A percentile compares a stretch with the other conserved stretches of the same genome.
These are phyloP conservation scores for Anthopleura sola DNA, from an alignment of 64 coral and sea anemone species.

Conservation along the genomic window DNA sequence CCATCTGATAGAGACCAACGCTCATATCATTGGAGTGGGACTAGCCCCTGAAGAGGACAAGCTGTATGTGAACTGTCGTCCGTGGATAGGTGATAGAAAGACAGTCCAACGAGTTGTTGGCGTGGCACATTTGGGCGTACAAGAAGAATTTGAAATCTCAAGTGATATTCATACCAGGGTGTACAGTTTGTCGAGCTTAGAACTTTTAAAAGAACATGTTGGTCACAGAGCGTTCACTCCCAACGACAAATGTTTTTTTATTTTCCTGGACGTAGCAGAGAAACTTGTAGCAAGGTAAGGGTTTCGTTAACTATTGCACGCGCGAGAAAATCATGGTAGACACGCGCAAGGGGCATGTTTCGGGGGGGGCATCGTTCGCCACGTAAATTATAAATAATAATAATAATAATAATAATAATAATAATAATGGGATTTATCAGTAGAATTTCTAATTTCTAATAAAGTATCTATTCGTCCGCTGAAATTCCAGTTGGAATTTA, in stretches of 20 bases:
- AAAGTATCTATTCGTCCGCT: no score
- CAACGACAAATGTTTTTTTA: constrained; percentile 82
- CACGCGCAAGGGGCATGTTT: no score
- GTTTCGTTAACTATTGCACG: no score
- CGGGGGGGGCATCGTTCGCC: no score
- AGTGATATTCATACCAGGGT: constrained; percentile 51
- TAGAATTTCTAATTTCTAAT: no score
- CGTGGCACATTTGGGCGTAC: neutral
- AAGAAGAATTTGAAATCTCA: constrained; percentile 50
- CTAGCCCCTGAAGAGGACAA: constrained; percentile 63
- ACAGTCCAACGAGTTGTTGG: neutral
- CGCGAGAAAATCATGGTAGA: no score
- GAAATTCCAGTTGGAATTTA: no score
- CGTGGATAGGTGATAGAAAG: constrained; percentile 25
- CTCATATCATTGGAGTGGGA: constrained; percentile 73
- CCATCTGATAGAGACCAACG: constrained; percentile 69
- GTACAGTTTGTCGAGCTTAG: constrained; percentile 58
- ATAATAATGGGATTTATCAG: no score
- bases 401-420: no score
- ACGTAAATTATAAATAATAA: no score
- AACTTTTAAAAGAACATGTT: constrained; percentile 60
- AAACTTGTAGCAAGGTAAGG: constrained; percentile 80
- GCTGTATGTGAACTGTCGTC: constrained; percentile 87
- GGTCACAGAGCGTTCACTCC: constrained; percentile 77
- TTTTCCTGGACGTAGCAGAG: constrained; percentile 74